Base-by-base conservation (phyloP, 2,888 invertebrate species). In the Sialis lutaria region DNA sequence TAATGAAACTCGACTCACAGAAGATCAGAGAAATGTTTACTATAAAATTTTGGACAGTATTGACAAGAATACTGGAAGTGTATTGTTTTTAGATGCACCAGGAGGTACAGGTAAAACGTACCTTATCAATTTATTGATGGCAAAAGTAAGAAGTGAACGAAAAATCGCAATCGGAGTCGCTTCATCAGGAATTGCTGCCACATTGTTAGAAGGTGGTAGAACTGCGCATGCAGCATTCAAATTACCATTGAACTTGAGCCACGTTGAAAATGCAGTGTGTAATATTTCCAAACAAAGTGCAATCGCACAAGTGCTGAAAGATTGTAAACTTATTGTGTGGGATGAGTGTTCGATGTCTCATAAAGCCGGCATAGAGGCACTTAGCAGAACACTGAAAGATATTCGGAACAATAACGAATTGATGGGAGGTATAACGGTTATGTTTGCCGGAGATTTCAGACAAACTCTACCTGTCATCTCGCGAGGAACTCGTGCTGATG, bases 161-260 rank as follows among this genome's bases (percentile, higher is more conserved):
- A 55, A 55, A 7, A 48, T 60, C 43, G 45, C 45, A 6, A 8
- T 45, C n/a, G 53, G 56, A 13, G 51, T 60, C 12, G 58, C 58
- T 56, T 50, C 54, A 31, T 55, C 58, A 8, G 60, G 61, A 6
- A 62, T 63, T 34, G 58, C 59, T 12, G 58, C 61, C 12, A 57
- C 34, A 9, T 42, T 42, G 10, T n/a, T 47, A 5, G 42, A 47
- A 35, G 53, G 57, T 30, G 59, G 58, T 6, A 43, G 53, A 47
- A 60, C 57, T 33, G 53, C 53, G 13, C 57, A 58, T 47, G 54
- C 53, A 30, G 47, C 49, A 7, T 55, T 58, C 33, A 55, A 56
- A 41, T 45, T 53, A 40, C 55, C 45, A 6, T 32, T 45, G 5
- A 49, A 52, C 42, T 33, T 51, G 7, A n/a, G 41, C 4, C 22